A percentile compares a stretch with the other conserved stretches of the same genome.
These are phyloP conservation scores for Myodes glareolus DNA, from an alignment of 2,113 vertebrate genomes.

Conservation along the genomic window DNA sequence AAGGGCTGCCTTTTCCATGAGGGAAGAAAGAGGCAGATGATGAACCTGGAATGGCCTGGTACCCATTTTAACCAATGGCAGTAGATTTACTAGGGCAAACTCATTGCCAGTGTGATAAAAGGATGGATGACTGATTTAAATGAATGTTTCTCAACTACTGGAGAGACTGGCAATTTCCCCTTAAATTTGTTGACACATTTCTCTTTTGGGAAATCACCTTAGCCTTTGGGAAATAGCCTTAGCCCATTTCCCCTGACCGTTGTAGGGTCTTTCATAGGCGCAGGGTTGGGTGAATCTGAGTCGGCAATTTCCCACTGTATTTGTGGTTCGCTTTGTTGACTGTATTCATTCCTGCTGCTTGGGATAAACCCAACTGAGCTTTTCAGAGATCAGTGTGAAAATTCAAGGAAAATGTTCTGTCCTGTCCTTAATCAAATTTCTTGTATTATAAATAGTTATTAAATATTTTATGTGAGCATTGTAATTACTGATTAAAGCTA, in stretches of 20 bases:
- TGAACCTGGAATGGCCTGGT: neutral
- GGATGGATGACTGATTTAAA: neutral
- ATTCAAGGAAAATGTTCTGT: constrained; percentile 57
- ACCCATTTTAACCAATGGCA: neutral
- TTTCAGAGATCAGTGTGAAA: constrained; percentile 36
- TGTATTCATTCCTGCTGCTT: constrained; percentile 11
- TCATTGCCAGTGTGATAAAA: neutral
- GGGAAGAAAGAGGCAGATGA: neutral
- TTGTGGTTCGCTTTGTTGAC: neutral
- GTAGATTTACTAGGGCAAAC: neutral
- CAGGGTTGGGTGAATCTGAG: neutral
- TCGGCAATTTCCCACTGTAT: fast-evolving
- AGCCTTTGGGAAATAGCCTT: neutral
- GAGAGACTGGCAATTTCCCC: neutral
- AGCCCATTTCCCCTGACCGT: neutral
- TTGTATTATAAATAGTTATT: constrained; percentile 68
- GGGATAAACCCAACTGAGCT: constrained; percentile 28
- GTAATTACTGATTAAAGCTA: constrained; percentile 72
- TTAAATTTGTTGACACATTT: neutral
- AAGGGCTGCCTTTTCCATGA: neutral
- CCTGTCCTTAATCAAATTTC: constrained; percentile 67
- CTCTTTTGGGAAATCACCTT: neutral
- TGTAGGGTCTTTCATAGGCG: neutral
- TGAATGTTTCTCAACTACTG: neutral
- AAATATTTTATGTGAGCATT: constrained; percentile 74